phyloP scores from a whole-genome alignment of 1,140 invertebrate species.

The Caenorhabditis tropicalis region DNA sequence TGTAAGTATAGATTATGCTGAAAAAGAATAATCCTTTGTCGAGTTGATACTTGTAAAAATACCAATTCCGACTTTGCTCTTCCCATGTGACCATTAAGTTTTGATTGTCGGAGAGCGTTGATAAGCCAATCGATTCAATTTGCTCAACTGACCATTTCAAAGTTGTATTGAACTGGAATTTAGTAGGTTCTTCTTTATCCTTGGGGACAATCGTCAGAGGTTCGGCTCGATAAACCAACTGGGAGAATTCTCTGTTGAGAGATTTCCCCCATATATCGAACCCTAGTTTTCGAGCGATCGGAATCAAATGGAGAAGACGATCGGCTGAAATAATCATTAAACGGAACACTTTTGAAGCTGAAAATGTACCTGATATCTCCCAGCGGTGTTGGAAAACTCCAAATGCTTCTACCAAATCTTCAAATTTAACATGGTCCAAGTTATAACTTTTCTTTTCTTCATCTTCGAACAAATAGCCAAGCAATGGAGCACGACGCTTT shows the following conservation, averaged over 20 bases:
- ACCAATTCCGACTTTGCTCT: not conserved
- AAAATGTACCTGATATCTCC: not conserved
- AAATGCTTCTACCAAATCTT: not conserved
- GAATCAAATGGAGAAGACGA: not conserved
- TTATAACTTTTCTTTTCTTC: not conserved
- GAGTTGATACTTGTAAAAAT: not conserved
- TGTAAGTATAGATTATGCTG: constrained; percentile 12
- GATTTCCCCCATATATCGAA: constrained; percentile 16
- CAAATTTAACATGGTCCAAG: not conserved
- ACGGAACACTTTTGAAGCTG: not conserved
- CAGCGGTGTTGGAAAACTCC: constrained; percentile 8
- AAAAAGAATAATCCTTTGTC: not conserved
- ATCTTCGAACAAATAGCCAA: constrained; percentile 12
- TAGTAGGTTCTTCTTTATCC: not conserved
- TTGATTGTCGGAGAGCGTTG: not conserved
- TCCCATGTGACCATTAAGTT: constrained; percentile 8
- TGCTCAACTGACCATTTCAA: not conserved
- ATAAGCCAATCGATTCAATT: not conserved
- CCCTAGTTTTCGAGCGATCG: constrained; percentile 2
- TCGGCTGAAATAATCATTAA: not conserved
- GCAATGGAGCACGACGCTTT: not conserved
- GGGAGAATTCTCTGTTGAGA: constrained; percentile 2
- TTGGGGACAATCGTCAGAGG: not conserved
- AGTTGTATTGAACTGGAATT: not conserved
- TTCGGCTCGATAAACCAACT: not conserved